These are phyloP conservation scores for Climacteris rufus DNA, from an alignment of 2,113 vertebrate species.

Conservation along the genomic window DNA sequence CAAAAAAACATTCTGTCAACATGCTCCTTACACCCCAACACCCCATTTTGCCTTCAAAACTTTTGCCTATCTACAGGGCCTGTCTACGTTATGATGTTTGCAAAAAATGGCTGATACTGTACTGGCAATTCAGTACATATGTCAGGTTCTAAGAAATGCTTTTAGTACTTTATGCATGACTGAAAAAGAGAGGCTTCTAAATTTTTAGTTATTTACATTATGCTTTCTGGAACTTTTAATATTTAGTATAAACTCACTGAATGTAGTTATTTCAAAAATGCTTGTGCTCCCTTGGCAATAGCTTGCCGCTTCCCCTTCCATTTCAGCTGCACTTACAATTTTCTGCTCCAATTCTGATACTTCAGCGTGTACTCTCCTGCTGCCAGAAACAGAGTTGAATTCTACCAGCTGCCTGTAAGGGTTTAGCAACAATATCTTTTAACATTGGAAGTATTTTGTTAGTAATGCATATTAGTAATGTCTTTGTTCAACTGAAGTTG, in stretches of 20 bases:
- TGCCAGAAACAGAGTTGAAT: slow-evolving; percentile 52
- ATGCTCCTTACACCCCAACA: background rate
- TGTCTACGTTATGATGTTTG: background rate
- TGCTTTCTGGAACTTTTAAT: slow-evolving; percentile 1
- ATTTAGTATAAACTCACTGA: slow-evolving; percentile 13
- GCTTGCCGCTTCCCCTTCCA: slow-evolving; percentile 21
- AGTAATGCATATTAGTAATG: background rate
- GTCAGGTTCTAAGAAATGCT: background rate
- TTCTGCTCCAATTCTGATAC: slow-evolving; percentile 62
- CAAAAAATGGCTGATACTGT: background rate
- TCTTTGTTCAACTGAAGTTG: background rate
- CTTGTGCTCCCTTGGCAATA: slow-evolving; percentile 43
- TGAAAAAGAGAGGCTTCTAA: background rate
- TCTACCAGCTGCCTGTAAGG: slow-evolving; percentile 41
- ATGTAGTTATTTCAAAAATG: slow-evolving; percentile 30
- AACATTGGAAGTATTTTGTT: background rate
- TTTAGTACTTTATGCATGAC: background rate
- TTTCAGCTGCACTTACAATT: slow-evolving; percentile 60
- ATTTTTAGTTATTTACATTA: background rate
- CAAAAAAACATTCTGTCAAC: background rate
- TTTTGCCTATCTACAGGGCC: background rate
- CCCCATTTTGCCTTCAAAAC: background rate
- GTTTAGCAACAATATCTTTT: background rate
- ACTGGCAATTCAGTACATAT: background rate
- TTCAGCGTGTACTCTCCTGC: slow-evolving; percentile 40